phyloP scores from a whole-genome alignment of 2,113 vertebrate genomes.

The Dasyurus viverrinus region DNA sequence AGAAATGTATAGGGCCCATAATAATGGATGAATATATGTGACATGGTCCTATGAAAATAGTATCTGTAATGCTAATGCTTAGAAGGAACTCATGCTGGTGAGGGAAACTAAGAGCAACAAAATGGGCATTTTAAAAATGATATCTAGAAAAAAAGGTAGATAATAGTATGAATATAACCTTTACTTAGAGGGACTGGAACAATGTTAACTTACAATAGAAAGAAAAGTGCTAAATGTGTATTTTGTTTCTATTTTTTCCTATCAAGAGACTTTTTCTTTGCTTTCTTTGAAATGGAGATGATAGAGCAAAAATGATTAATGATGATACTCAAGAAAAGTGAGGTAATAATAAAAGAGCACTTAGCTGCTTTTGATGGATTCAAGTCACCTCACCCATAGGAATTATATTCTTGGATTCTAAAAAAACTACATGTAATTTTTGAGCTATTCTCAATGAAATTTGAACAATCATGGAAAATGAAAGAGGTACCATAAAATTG shows the following conservation, averaged over 20 bases:
- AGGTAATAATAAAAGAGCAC: background rate
- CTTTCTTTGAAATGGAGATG: background rate
- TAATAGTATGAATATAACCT: background rate
- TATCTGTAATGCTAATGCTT: background rate
- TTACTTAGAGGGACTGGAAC: background rate
- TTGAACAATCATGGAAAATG: background rate
- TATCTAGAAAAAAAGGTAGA: background rate
- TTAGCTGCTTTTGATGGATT: background rate
- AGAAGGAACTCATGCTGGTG: background rate
- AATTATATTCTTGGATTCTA: background rate
- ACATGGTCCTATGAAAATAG: background rate
- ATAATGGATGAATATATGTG: background rate
- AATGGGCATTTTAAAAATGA: background rate
- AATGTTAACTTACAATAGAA: background rate
- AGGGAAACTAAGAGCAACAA: background rate
- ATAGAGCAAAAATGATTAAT: background rate
- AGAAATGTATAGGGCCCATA: background rate
- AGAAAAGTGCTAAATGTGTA: background rate
- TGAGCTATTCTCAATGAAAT: background rate
- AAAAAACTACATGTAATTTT: background rate
- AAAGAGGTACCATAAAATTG: background rate
- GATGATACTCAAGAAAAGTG: background rate
- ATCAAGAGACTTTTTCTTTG: background rate
- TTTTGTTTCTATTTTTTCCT: background rate
- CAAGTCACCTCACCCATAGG: background rate